These are phyloP conservation scores for Drosophila littoralis DNA, from an alignment of 1,140 invertebrate genomes.

Conservation along the genomic window DNA sequence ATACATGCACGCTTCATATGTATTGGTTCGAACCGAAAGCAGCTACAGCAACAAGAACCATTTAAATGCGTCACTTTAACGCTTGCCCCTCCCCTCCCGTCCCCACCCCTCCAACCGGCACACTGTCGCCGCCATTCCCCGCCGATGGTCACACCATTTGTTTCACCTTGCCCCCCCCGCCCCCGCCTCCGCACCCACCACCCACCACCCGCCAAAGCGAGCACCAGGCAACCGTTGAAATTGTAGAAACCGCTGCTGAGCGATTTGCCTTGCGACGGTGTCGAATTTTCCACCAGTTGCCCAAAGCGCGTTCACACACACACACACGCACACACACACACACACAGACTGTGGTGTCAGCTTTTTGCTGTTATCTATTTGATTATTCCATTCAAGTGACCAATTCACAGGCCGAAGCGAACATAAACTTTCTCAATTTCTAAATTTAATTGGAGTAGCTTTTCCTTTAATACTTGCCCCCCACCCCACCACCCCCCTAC, in stretches of 20 bases:
- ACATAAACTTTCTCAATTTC: slow-evolving; percentile 25
- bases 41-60: slow-evolving; percentile 9
- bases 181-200: neutral
- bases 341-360: neutral
- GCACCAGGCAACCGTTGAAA: slow-evolving; percentile 28
- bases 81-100: neutral
- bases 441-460: slow-evolving; percentile 12
- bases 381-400: slow-evolving; percentile 30
- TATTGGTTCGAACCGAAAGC: slow-evolving; percentile 11
- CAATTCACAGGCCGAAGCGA: slow-evolving; percentile 10
- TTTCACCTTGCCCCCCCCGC: slow-evolving; percentile 5
- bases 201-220: neutral
- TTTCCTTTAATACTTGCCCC: neutral
- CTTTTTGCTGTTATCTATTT: slow-evolving; percentile 37
- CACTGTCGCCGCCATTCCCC: neutral
- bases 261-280: slow-evolving; percentile 33
- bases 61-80: slow-evolving; percentile 31
- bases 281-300: slow-evolving; percentile 40
- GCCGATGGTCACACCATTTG: slow-evolving; percentile 8
- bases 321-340: slow-evolving; percentile 6
- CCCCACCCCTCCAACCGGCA: neutral
- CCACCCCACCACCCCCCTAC: too few relatives aligned
- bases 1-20: neutral
- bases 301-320: slow-evolving; percentile 14
- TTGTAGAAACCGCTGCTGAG: slow-evolving; percentile 25